Evolutionary conservation across 1,140 invertebrate genomes (phyloP).

Genomic region (Trypoxylus dichotomus): DNA sequence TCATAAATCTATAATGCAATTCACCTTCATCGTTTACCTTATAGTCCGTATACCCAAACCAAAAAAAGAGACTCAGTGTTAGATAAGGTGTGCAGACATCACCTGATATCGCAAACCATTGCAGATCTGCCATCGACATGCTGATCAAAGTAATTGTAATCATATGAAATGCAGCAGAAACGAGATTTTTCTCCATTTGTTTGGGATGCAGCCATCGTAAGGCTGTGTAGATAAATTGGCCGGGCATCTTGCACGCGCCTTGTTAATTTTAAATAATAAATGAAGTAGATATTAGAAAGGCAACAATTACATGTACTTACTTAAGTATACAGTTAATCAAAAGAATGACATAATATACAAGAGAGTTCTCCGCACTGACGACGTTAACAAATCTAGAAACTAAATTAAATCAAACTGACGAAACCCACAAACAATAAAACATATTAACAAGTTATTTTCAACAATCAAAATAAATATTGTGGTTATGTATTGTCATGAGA

Average conservation of each 20-base stretch:
- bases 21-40: constrained; percentile 42
- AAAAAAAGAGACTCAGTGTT: constrained; percentile 50
- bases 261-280: not conserved
- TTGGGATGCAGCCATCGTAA: constrained; percentile 47
- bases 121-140: constrained; percentile 50
- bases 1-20: not conserved
- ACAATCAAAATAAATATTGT: not conserved
- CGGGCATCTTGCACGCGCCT: not conserved
- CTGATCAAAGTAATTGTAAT: constrained; percentile 49
- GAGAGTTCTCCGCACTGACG: not conserved
- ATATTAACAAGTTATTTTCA: not conserved
- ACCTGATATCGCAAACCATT: constrained; percentile 50
- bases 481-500: constrained; percentile 22
- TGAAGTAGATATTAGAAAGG: not conserved
- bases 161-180: constrained; percentile 51
- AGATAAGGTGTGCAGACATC: constrained; percentile 47
- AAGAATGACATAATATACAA: not conserved
- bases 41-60: constrained; percentile 47
- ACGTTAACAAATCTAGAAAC: not conserved
- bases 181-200: constrained; percentile 49
- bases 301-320: not conserved
- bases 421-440: not conserved
- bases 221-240: constrained; percentile 25
- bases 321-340: not conserved
- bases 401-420: constrained; percentile 14